A percentile compares a stretch with the other conserved stretches of the same genome.
phyloP scores from a whole-genome alignment of 2,797 vertebrate genomes.

The Nothura maculosa region DNA sequence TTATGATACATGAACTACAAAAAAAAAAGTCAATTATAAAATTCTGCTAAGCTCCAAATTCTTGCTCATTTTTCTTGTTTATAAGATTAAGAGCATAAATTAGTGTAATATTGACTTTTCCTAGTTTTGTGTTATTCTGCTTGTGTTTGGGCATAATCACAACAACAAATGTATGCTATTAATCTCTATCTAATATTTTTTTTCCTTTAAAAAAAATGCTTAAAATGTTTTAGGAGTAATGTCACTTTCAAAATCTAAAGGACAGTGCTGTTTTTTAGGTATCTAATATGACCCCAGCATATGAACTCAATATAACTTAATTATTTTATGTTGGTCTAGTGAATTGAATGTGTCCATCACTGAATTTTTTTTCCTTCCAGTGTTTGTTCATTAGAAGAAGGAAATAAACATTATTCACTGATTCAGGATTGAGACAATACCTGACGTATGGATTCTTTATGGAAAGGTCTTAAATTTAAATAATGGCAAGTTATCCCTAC shows the following conservation, averaged over 20 bases:
- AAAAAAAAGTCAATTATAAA: background rate
- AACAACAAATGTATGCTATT: background rate
- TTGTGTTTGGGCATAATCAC: slow-evolving; percentile 10
- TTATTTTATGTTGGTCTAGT: background rate
- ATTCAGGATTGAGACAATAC: background rate
- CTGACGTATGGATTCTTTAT: background rate
- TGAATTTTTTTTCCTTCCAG: background rate
- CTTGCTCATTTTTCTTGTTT: background rate
- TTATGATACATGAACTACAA: background rate
- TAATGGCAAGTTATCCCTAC: background rate
- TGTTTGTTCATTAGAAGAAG: background rate
- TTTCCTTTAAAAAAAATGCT: background rate
- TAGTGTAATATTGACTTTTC: background rate
- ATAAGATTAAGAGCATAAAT: background rate
- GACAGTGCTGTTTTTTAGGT: slow-evolving; percentile 1
- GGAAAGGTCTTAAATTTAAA: background rate
- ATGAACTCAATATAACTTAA: background rate
- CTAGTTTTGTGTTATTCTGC: background rate
- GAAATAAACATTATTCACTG: background rate
- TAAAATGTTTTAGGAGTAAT: slow-evolving; percentile 11
- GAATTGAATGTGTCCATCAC: background rate
- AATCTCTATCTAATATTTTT: background rate
- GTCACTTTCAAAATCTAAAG: background rate
- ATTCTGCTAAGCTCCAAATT: background rate
- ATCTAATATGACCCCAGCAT: background rate